A percentile compares a stretch with the other conserved stretches of the same genome.
Conservation (phyloP, 2,113 vertebrate genomes). For the Caracal caracal region DNA sequence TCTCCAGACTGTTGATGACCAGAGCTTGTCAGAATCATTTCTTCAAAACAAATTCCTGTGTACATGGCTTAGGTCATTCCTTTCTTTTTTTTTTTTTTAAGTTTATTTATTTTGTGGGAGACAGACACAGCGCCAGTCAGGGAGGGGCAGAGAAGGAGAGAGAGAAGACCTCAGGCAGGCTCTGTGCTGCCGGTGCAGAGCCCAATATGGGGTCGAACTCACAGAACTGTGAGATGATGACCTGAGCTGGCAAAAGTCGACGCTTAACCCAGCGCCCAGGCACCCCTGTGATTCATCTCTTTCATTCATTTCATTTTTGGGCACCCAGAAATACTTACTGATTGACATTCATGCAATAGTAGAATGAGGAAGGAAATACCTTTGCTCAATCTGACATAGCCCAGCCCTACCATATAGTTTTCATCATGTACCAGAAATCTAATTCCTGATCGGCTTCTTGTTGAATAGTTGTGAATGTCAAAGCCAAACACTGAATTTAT, state of each 20-base stretch:
- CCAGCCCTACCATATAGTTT: background rate
- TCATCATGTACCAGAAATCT: background rate
- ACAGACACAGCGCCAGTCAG: too few relatives aligned
- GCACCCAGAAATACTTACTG: background rate
- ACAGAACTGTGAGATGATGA: too few relatives aligned
- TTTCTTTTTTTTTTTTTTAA: background rate
- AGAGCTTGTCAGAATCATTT: background rate
- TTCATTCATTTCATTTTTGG: background rate
- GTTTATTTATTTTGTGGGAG: too few relatives aligned
- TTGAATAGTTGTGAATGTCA: background rate
- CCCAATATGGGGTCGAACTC: too few relatives aligned
- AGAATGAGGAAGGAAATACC: background rate
- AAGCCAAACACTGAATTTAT: background rate
- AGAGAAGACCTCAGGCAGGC: too few relatives aligned
- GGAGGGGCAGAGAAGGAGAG: too few relatives aligned
- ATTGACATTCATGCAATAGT: background rate
- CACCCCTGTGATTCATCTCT: background rate
- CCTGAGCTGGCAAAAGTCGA: too few relatives aligned
- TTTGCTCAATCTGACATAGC: background rate
- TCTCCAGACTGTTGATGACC: background rate
- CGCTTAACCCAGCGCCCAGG: too few relatives aligned
- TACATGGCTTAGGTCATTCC: background rate
- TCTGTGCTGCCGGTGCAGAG: too few relatives aligned
- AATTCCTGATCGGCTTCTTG: background rate
- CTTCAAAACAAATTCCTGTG: background rate